Evolutionary conservation across 1,140 invertebrate genomes (phyloP).

Genomic region (Wasmannia auropunctata): DNA sequence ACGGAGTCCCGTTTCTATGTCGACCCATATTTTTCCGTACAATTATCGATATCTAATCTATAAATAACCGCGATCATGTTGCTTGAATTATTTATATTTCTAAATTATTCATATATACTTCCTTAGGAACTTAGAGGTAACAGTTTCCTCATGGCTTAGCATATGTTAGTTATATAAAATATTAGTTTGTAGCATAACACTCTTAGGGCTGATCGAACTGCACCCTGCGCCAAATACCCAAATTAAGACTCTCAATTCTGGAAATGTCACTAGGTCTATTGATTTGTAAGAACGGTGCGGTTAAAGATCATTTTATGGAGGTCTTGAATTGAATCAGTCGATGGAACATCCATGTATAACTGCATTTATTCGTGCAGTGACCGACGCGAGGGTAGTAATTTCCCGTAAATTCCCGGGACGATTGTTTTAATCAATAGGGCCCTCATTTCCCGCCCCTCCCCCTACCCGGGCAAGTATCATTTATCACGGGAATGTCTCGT

Average conservation of each 20-base stretch:
- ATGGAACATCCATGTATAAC: neutral
- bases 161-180: neutral
- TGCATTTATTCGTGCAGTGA: slow-evolving; percentile 30
- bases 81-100: slow-evolving; percentile 35
- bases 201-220: too few relatives aligned
- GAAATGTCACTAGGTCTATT: slow-evolving; percentile 7
- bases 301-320: neutral
- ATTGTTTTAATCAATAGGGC: slow-evolving; percentile 51
- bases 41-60: slow-evolving; percentile 34
- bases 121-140: neutral
- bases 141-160: too few relatives aligned
- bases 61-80: neutral
- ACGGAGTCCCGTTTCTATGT: neutral
- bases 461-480: slow-evolving; percentile 8
- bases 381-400: neutral
- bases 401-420: slow-evolving; percentile 21
- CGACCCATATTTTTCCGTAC: slow-evolving; percentile 20
- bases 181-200: neutral
- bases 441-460: neutral
- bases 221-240: neutral
- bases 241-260: neutral
- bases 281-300: neutral
- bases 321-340: neutral
- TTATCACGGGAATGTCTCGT: slow-evolving; percentile 38
- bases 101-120: slow-evolving; percentile 1